Evolutionary conservation across 92 coral and sea anemone genomes (phyloP).

Genomic region (Zoanthus gigantus): DNA sequence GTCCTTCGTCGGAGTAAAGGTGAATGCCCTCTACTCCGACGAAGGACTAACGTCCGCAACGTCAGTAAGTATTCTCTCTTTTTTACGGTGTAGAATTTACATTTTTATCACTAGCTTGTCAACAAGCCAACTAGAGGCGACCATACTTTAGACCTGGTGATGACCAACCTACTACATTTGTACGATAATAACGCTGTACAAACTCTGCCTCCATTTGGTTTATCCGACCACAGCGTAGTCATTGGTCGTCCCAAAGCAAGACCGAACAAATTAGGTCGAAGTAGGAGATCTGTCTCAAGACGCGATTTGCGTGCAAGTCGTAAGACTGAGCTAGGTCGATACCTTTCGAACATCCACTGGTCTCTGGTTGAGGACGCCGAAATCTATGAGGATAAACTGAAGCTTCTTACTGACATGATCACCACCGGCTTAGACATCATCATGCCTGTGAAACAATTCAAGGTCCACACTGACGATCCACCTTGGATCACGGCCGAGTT

Average conservation of each 20-base stretch:
- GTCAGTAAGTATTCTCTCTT: no score
- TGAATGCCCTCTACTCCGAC: no score
- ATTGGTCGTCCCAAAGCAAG: background rate
- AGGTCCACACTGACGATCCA: background rate
- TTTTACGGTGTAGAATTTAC: no score
- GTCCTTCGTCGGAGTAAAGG: no score
- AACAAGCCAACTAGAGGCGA: background rate
- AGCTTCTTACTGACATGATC: no score
- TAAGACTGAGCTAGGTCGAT: background rate
- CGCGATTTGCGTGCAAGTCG: background rate
- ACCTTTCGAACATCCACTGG: background rate
- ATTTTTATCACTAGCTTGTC: background rate
- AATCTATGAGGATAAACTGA: no score
- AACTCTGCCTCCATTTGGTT: background rate
- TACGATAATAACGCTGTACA: background rate
- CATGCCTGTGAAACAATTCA: background rate
- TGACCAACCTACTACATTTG: background rate
- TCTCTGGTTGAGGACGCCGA: no score
- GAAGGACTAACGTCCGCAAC: no score
- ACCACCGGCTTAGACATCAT: no score
- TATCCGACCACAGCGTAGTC: background rate
- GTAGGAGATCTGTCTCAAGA: background rate
- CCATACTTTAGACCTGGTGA: background rate
- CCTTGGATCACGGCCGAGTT: background rate
- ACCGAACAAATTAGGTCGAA: background rate